A percentile compares a stretch with the other conserved stretches of the same genome.
These are phyloP conservation scores for Hapalemur alaotrensis DNA, from an alignment of 2,797 vertebrate species.

Conservation along the genomic window DNA sequence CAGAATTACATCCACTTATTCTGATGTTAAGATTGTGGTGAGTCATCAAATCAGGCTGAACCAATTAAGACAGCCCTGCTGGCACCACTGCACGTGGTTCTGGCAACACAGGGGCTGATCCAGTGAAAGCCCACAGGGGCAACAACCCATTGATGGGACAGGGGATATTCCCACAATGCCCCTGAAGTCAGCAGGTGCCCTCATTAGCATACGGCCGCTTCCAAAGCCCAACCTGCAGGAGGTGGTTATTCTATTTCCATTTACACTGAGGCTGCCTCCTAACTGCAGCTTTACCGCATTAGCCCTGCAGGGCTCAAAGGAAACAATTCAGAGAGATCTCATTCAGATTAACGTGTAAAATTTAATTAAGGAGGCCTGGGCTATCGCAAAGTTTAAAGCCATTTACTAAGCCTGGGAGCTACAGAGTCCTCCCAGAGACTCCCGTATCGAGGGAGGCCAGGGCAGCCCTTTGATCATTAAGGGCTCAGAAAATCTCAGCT, in stretches of 20 bases:
- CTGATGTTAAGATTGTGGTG: fast-evolving
- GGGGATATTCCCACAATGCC: not conserved
- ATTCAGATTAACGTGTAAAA: conserved; percentile 65
- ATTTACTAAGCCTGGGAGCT: conserved; percentile 55
- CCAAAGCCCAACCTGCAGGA: conserved; percentile 8
- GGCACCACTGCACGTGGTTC: not conserved
- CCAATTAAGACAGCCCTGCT: not conserved
- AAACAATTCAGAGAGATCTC: conserved; percentile 49
- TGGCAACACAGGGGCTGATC: not conserved
- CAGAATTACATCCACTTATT: no score
- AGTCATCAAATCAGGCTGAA: not conserved
- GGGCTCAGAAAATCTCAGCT: conserved; percentile 59
- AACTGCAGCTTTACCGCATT: not conserved
- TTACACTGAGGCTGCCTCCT: not conserved
- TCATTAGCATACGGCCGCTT: conserved; percentile 35
- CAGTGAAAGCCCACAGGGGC: not conserved
- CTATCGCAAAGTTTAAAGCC: conserved; percentile 42
- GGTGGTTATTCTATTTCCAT: conserved; percentile 14
- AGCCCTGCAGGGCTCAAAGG: conserved; percentile 18
- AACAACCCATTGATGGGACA: not conserved
- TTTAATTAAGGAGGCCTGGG: conserved; percentile 69
- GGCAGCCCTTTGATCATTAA: conserved; percentile 69
- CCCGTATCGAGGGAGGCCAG: not conserved
- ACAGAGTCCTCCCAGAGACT: not conserved
- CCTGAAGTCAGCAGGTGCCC: not conserved